These are phyloP conservation scores for Drosophila sucinea DNA, from an alignment of 1,140 invertebrate genomes.

Conservation along the genomic window DNA sequence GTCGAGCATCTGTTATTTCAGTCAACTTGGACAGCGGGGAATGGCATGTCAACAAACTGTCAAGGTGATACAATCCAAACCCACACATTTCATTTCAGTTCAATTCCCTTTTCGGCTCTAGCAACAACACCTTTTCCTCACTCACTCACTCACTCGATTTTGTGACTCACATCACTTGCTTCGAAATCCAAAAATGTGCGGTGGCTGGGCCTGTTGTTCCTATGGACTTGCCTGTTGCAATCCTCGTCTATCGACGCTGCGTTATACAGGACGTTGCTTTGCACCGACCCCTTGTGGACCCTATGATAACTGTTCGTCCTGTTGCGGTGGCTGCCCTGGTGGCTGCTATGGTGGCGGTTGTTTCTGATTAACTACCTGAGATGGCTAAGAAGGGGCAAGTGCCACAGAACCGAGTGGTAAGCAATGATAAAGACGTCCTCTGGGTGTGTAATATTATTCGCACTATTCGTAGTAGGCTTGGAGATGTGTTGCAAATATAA, in stretches of 20 bases:
- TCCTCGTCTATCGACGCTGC: slow-evolving; percentile 56
- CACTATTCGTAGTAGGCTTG: slow-evolving; percentile 7
- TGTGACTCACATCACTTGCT: slow-evolving; percentile 1
- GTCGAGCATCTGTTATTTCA: not conserved
- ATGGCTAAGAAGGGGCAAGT: slow-evolving; percentile 10
- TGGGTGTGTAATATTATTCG: not conserved
- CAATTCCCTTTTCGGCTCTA: slow-evolving; percentile 23
- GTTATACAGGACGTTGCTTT: slow-evolving; percentile 62
- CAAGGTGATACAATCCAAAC: slow-evolving; percentile 27
- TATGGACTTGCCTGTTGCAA: slow-evolving; percentile 63
- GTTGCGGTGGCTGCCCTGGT: slow-evolving; percentile 25
- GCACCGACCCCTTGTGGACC: slow-evolving; percentile 59
- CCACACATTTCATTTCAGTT: slow-evolving; percentile 39
- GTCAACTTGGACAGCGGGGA: slow-evolving; percentile 31
- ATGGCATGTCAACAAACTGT: slow-evolving; percentile 60
- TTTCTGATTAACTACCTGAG: slow-evolving; percentile 2
- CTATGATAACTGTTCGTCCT: slow-evolving; percentile 44
- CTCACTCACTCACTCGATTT: slow-evolving; percentile 27
- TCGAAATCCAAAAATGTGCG: slow-evolving; percentile 53
- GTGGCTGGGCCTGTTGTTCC: slow-evolving; percentile 66
- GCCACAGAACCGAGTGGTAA: slow-evolving; percentile 16
- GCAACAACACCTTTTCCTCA: slow-evolving; percentile 24
- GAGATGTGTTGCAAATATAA: not conserved
- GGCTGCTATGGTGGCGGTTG: slow-evolving; percentile 17
- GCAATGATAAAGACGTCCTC: not conserved